Base-by-base conservation (phyloP, 2,113 vertebrate species). In the Semnornis frantzii region DNA sequence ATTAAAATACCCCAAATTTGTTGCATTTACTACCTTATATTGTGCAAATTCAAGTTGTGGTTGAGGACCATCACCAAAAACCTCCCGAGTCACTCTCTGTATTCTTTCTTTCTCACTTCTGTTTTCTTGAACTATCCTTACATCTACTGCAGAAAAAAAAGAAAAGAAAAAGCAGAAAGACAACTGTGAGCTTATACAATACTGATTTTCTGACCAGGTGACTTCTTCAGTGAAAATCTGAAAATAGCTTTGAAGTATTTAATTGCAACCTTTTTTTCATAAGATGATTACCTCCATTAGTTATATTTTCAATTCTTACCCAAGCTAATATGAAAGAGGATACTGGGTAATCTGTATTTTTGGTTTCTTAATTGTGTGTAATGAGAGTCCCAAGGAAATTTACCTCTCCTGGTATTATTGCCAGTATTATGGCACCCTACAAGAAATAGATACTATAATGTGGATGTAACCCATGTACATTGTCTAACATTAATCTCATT, bases 41-140 rank as follows among this genome's bases (percentile, higher is more conserved):
- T 98, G 98, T 59, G 98, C 98, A 69, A 97, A 98, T 87, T 99
- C 98, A 1, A 99, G 90, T 60, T 98, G 97, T 63, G 99, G 99
- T 62, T 98, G 97, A 62, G 80, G 59, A 55, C 97, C 98, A 30
- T 97, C 69, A 62, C 99, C 98, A 93, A 99, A 99, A 14, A 66
- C 85, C 83, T 99, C 98, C 46, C 12, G 65, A 44, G 98, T 99
- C 94, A 98, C 42, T 90, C 96, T 98, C 69, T 84, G 91, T 80
- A 98, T 90, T 90, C 97, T 97, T 57, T 98, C 97, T 89, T 97
- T 97, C 70, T 97, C 78, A n/a, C 73, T 85, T 33, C 19, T 94
- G 71, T 99, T 98, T 97, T 99, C 99, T 46, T 96, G 94, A 93
- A 97, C 85, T 89, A 99, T 97, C 62, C 96, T 97, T 85, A 93